A percentile compares a stretch with the other conserved stretches of the same genome.
Evolutionary conservation across 2,113 vertebrate genomes (phyloP).

Genomic region (Sigmodon hispidus): DNA sequence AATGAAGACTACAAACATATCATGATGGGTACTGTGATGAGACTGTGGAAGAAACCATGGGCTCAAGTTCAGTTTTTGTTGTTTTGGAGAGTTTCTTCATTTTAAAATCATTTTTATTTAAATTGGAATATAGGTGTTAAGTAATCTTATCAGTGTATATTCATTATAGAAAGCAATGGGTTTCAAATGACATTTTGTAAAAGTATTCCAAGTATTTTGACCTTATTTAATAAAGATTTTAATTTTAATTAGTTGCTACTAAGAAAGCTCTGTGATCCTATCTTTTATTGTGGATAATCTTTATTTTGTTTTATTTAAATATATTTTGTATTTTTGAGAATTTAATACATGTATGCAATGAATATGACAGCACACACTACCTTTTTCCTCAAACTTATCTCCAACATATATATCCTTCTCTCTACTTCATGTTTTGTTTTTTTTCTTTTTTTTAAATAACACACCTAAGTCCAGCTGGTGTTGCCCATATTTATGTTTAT

Average conservation of each 20-base stretch:
- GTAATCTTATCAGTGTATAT: neutral
- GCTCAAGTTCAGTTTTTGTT: neutral
- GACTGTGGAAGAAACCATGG: neutral
- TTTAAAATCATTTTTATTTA: neutral
- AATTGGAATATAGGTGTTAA: neutral
- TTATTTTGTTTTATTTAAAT: neutral
- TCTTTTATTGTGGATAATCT: neutral
- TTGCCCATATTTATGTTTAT: neutral
- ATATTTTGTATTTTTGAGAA: neutral
- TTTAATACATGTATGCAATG: neutral
- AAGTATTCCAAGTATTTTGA: neutral
- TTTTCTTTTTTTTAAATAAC: neutral
- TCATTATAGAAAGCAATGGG: neutral
- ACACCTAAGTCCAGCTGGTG: neutral
- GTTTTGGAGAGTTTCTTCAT: neutral
- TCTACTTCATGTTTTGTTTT: neutral
- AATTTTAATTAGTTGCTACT: neutral
- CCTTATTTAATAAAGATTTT: neutral
- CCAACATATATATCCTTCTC: neutral
- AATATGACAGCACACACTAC: neutral
- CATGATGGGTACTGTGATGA: too few species aligned
- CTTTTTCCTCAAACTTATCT: neutral
- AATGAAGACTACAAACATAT: neutral
- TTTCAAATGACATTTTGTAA: neutral
- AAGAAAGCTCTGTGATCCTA: neutral